Evolutionary conservation across 2,797 vertebrate species (phyloP), one percentile per base, ranked within the genome.

Genomic region (Crocidura indochinensis): DNA sequence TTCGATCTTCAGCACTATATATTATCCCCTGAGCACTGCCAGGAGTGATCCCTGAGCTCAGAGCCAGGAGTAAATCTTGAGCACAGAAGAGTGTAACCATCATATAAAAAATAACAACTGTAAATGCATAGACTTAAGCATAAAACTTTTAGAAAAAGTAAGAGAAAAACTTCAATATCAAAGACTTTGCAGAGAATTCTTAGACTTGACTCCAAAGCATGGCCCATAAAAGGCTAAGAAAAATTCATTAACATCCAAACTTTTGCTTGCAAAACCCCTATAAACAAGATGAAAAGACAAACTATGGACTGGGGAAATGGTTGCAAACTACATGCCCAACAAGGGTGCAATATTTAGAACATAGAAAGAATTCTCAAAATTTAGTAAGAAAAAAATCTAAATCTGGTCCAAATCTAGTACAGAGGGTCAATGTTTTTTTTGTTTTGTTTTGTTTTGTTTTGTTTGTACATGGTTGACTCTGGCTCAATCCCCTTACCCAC

Each of bases 211-310:
- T 11, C 47, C 73, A 26, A 83, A 77, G 19, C 47, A 29, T 44
- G 38, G 49, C 14, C 47, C 38, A 44, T 27, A 22, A 87, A 73
- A 68, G 27, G 26, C 51, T 78, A 84, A 73, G 49, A 0, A 51
- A 44, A 67, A 60, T 29, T 51, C 14, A 44, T 60, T 6, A 31
- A 72, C 77, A 67, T 78, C 47, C 27, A 49, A 73, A 27, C 0
- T 26, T 71, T 19, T 78, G n/a, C 67, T 73, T 83, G n/a, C 77
- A 78, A 78, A 87, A 67, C 12, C 47, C 60, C 6, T 60, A 73
- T 44, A 51, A 87, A 49, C 11, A 49, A 38, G 26, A 51, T 46
- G n/a, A 72, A 72, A 49, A 67, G 64, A 27, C 15, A 72, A 84
- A 31, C 8, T 19, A 19, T 6, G 51, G 10, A 29, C 20, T 29